A percentile compares a stretch with the other conserved stretches of the same genome.
These are phyloP conservation scores for Anthonomus grandis DNA, from an alignment of 1,140 invertebrate species.

Conservation along the genomic window DNA sequence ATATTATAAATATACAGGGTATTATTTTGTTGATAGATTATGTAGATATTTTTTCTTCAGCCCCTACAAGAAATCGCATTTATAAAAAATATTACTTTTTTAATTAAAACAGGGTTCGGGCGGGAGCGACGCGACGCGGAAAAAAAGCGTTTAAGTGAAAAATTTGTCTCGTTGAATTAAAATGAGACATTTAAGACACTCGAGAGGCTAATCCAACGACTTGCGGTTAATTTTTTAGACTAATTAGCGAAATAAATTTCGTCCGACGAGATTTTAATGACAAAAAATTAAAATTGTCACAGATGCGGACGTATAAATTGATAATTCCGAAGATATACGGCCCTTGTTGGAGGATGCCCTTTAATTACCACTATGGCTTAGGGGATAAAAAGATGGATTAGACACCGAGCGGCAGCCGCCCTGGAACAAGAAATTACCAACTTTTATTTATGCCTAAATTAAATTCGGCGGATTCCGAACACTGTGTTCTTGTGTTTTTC, in stretches of 20 bases:
- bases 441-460: conserved; percentile 29
- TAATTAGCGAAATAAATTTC: conserved; percentile 43
- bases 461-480: conserved; percentile 15
- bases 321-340: conserved; percentile 43
- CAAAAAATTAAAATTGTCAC: conserved; percentile 46
- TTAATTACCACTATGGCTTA: conserved; percentile 41
- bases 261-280: conserved; percentile 42
- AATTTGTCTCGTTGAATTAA: conserved; percentile 22
- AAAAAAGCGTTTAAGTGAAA: conserved; percentile 11
- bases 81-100: conserved; percentile 16
- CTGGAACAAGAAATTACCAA: conserved; percentile 28
- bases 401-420: conserved; percentile 24
- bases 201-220: conserved; percentile 20
- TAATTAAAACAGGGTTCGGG: conserved; percentile 20
- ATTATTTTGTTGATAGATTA: neutral
- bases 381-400: conserved; percentile 42
- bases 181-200: conserved; percentile 12
- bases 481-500: neutral
- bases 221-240: conserved; percentile 43
- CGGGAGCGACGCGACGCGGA: no score
- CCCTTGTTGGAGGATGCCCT: conserved; percentile 39
- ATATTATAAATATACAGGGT: neutral
- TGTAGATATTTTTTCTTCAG: neutral
- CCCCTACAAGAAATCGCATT: neutral
- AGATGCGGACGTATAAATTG: conserved; percentile 45